These are phyloP conservation scores for Heterotilapia buettikoferi DNA, from an alignment of 2,113 vertebrate genomes.

Conservation along the genomic window DNA sequence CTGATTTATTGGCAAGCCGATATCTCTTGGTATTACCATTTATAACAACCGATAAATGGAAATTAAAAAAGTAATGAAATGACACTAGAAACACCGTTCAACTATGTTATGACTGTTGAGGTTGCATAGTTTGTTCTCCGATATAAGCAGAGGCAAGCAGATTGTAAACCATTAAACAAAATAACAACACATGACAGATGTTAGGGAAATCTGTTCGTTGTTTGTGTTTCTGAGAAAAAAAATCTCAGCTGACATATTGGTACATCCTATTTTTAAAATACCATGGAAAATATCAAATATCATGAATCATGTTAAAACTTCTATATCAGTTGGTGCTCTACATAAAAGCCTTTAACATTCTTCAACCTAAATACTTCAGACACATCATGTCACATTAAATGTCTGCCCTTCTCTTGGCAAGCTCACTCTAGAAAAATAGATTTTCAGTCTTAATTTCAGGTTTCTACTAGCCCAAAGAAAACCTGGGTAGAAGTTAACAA, in stretches of 20 bases:
- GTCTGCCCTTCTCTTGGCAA: background rate
- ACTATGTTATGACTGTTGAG: background rate
- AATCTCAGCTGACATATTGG: background rate
- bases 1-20: background rate
- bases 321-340: background rate
- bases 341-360: background rate
- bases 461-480: background rate
- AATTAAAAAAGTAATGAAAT: background rate
- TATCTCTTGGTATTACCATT: background rate
- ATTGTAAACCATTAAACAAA: background rate
- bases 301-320: background rate
- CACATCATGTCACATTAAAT: background rate
- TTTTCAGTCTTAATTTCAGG: background rate
- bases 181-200: background rate
- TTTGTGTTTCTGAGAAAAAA: background rate
- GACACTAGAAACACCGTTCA: background rate
- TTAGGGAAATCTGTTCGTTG: background rate
- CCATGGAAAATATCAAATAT: background rate
- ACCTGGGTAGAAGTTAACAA: background rate
- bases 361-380: background rate
- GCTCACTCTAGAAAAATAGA: background rate
- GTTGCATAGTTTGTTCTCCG: background rate
- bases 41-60: background rate
- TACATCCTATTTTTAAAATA: background rate
- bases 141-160: background rate